phyloP scores from a whole-genome alignment of 2,113 vertebrate genomes.

The Entomyzon cyanotis region DNA sequence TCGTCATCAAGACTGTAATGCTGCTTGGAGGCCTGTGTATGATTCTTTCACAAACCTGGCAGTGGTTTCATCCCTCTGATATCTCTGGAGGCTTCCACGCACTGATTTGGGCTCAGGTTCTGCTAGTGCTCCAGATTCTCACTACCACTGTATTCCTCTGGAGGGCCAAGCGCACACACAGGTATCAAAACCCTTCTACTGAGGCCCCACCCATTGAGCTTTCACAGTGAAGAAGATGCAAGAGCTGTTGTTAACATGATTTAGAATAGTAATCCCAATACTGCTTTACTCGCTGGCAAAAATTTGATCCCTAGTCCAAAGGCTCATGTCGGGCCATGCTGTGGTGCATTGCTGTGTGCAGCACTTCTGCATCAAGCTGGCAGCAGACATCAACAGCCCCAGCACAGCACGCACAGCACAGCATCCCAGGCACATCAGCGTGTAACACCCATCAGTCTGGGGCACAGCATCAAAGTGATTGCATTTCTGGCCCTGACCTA shows the following conservation, averaged over 20 bases:
- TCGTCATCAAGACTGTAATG: neutral
- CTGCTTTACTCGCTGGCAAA: neutral
- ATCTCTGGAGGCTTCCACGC: slow-evolving; percentile 56
- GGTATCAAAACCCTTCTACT: neutral
- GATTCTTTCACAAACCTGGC: slow-evolving; percentile 24
- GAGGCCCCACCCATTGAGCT: neutral
- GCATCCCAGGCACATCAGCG: fast-evolving
- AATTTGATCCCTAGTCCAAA: neutral
- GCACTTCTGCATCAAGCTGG: neutral
- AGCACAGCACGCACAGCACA: neutral
- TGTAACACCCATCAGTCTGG: neutral
- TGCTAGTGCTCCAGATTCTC: slow-evolving; percentile 60
- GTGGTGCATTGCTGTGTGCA: neutral
- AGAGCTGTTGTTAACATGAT: neutral
- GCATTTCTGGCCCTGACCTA: neutral
- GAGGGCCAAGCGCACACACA: neutral
- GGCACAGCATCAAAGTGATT: neutral
- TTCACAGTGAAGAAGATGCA: neutral
- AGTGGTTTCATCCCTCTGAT: slow-evolving; percentile 55
- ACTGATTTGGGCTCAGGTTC: slow-evolving; percentile 27
- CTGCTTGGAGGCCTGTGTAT: slow-evolving; percentile 46
- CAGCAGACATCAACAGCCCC: neutral
- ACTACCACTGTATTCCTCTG: neutral
- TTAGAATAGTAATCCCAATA: neutral
- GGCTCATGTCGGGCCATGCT: neutral